Conservation (phyloP, 1,140 invertebrate genomes). For the Wiebesia pumilae region DNA sequence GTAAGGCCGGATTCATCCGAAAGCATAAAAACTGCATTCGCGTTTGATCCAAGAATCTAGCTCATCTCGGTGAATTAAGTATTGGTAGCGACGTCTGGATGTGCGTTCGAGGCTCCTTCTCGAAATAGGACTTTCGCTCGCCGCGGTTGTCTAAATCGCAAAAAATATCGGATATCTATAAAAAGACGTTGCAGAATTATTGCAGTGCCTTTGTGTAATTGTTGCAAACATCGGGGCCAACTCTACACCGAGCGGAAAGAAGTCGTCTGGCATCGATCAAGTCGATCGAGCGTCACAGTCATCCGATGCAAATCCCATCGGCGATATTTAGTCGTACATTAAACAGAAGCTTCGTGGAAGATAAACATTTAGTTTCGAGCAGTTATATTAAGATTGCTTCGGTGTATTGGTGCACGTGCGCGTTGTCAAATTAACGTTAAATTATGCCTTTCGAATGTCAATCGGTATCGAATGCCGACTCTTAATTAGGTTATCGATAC, state of each 20-base stretch:
- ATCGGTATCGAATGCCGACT: no score
- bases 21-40: no score
- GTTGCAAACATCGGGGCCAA: neutral
- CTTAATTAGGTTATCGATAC: no score
- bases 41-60: no score
- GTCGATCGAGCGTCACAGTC: neutral
- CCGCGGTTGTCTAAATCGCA: neutral
- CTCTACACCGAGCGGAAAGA: neutral
- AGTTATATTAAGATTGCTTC: neutral
- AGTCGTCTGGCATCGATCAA: neutral
- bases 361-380: neutral
- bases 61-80: no score
- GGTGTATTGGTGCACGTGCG: neutral
- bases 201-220: neutral
- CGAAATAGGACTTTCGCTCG: neutral
- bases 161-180: neutral
- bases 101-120: neutral
- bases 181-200: neutral
- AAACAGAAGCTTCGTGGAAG: neutral
- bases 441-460: neutral
- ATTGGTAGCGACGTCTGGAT: neutral
- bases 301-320: neutral
- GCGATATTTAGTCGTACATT: neutral
- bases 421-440: neutral
- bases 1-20: no score